Conservation (phyloP, 2,797 vertebrate species). For the Poecilia velifera region DNA sequence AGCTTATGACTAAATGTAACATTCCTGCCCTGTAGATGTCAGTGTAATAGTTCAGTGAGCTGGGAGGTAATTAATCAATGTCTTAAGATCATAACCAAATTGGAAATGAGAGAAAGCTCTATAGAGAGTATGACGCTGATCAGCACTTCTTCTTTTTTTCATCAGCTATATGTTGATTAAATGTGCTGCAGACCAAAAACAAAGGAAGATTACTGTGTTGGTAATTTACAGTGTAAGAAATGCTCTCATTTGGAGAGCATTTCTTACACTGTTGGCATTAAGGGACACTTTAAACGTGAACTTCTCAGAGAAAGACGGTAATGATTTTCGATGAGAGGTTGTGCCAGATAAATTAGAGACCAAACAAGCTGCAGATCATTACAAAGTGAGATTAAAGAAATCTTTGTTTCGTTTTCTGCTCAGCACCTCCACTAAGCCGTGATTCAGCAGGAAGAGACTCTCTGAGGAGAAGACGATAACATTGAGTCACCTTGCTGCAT, state of each 20-base stretch:
- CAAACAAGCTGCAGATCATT: slow-evolving; percentile 18
- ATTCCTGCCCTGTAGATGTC: slow-evolving; percentile 54
- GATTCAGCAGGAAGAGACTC: slow-evolving; percentile 73
- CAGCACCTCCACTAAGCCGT: slow-evolving; percentile 59
- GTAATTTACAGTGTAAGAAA: no score
- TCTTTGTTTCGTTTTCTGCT: slow-evolving; percentile 61
- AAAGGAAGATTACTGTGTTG: not conserved
- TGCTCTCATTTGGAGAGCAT: slow-evolving; percentile 4
- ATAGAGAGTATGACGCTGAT: slow-evolving; percentile 30
- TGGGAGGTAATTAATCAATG: slow-evolving; percentile 59
- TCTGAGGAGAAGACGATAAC: slow-evolving; percentile 77
- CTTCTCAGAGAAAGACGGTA: slow-evolving; percentile 23
- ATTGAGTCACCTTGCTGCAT: slow-evolving; percentile 87
- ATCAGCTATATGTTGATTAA: slow-evolving; percentile 45
- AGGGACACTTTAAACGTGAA: slow-evolving; percentile 11
- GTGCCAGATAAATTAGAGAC: slow-evolving; percentile 36
- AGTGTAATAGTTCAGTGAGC: slow-evolving; percentile 46
- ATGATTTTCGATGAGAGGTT: slow-evolving; percentile 45
- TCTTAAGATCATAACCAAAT: slow-evolving; percentile 40
- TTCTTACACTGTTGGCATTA: slow-evolving; percentile 21
- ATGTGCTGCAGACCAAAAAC: slow-evolving; percentile 29
- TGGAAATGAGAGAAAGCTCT: slow-evolving; percentile 39
- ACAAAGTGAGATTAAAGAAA: slow-evolving; percentile 29
- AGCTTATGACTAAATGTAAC: slow-evolving; percentile 53
- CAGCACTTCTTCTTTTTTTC: slow-evolving; percentile 49